Conservation (phyloP, 2,113 vertebrate genomes). For the Tychaedon coryphoeus region DNA sequence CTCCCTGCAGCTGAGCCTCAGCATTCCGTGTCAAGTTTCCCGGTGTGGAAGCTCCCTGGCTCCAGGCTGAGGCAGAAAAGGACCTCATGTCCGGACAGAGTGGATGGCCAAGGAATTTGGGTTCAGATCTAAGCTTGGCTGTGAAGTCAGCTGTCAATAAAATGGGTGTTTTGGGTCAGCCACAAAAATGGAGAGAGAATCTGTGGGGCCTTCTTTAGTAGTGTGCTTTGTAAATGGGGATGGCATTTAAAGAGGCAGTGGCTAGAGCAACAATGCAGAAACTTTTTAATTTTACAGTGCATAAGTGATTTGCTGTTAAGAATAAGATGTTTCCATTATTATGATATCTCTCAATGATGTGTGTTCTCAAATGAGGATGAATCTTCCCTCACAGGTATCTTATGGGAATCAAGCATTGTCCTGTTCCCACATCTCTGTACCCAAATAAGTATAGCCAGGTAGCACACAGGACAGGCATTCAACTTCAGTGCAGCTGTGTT, state of each 20-base stretch:
- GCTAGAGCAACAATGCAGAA: not conserved
- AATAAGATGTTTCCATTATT: not conserved
- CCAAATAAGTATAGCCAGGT: not conserved
- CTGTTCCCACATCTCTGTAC: fast-evolving
- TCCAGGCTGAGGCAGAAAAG: not conserved
- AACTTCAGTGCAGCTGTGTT: not conserved
- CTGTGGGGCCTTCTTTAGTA: not conserved
- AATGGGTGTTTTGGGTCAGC: not conserved
- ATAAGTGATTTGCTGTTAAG: not conserved
- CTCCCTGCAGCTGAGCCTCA: not conserved
- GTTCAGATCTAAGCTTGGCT: not conserved
- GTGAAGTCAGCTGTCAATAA: not conserved
- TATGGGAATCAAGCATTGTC: not conserved
- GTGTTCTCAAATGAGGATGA: not conserved
- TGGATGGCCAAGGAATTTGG: not conserved
- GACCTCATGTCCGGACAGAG: not conserved
- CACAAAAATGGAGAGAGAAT: not conserved
- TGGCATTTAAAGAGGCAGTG: not conserved
- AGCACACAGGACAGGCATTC: not conserved
- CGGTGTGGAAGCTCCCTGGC: not conserved
- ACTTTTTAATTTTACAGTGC: not conserved
- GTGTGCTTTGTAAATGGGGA: not conserved
- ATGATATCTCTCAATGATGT: not conserved
- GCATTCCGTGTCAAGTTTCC: fast-evolving
- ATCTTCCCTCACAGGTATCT: fast-evolving